phyloP scores from a whole-genome alignment of 2,888 invertebrate species.

The Kuschelorhynchus macadamiae region DNA sequence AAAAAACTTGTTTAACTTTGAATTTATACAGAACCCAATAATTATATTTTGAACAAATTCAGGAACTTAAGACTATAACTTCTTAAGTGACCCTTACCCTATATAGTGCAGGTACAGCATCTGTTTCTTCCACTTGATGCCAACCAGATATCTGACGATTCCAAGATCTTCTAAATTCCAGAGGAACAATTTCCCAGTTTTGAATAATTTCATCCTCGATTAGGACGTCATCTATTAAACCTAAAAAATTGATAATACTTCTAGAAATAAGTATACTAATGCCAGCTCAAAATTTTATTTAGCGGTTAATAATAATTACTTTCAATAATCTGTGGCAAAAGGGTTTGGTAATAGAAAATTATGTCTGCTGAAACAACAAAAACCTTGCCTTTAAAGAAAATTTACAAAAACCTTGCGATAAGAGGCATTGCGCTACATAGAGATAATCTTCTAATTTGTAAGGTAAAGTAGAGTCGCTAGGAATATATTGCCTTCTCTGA shows the following conservation, averaged over 20 bases:
- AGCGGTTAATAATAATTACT: no score
- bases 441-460: not conserved
- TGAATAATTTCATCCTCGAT: constrained; percentile 63
- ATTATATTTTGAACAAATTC: no score
- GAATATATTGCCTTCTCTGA: no score
- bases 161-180: constrained; percentile 70
- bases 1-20: no score
- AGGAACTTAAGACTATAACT: no score
- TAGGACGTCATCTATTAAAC: constrained; percentile 65
- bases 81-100: constrained; percentile 53
- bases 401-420: not conserved
- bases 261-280: not conserved
- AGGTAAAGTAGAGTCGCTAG: no score
- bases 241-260: constrained; percentile 21
- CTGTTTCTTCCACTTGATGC: constrained; percentile 79
- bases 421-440: not conserved
- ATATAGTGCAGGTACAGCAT: constrained; percentile 74
- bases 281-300: no score
- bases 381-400: no score
- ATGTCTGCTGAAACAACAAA: no score
- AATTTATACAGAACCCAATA: no score
- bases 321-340: no score
- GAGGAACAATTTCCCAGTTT: constrained; percentile 67
- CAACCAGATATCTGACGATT: constrained; percentile 60
- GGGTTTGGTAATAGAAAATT: no score